These are phyloP conservation scores for Steinernema carpocapsae DNA, from an alignment of 2,888 invertebrate genomes.

Conservation along the genomic window DNA sequence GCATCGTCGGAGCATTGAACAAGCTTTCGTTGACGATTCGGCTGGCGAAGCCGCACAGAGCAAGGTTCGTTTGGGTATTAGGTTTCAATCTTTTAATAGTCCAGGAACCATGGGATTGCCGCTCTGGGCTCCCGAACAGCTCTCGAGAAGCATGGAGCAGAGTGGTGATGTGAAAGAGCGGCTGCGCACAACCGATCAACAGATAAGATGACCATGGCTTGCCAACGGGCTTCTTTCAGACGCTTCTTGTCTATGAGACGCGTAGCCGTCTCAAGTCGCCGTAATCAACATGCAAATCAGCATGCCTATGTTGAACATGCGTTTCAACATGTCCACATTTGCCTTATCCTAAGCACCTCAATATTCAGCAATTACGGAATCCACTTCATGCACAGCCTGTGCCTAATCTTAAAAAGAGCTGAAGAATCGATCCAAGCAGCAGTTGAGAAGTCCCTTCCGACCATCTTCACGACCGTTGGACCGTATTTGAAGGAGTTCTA, in stretches of 20 bases:
- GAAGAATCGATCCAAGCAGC: slow-evolving; percentile 48
- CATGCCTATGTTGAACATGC: no score
- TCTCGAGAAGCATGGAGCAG: no score
- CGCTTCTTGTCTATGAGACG: no score
- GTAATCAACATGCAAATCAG: no score
- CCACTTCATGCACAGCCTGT: slow-evolving; percentile 46
- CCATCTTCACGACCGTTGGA: slow-evolving; percentile 32
- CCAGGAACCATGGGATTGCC: background rate
- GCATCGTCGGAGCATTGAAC: slow-evolving; percentile 42
- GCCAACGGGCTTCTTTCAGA: no score
- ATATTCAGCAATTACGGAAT: slow-evolving; percentile 43
- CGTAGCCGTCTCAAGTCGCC: no score
- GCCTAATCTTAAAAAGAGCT: slow-evolving; percentile 43
- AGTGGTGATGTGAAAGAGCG: no score
- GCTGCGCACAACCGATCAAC: no score
- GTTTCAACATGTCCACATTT: no score
- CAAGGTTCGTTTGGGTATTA: no score
- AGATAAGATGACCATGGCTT: no score
- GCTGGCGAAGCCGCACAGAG: slow-evolving; percentile 38
- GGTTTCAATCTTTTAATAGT: slow-evolving; percentile 4
- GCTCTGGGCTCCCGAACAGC: no score
- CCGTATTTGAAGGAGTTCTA: slow-evolving; percentile 33
- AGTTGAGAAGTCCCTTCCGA: slow-evolving; percentile 40
- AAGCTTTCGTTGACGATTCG: slow-evolving; percentile 40
- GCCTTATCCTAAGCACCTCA: background rate